phyloP scores from a whole-genome alignment of 2,113 vertebrate species.

The Capra hircus region DNA sequence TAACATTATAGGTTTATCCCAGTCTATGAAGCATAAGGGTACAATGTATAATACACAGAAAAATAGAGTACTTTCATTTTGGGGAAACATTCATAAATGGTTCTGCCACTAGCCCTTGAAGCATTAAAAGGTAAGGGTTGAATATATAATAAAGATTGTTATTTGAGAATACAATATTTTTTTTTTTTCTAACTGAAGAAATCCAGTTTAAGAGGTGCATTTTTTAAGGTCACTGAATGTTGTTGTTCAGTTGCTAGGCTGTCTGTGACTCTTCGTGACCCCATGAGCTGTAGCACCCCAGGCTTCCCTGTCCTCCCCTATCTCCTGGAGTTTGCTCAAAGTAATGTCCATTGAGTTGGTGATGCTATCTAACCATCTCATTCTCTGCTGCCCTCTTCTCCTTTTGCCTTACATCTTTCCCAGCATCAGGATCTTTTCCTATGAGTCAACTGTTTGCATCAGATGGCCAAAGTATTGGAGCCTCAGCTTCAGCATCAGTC shows the following conservation, averaged over 20 bases:
- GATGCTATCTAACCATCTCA: not conserved
- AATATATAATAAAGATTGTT: not conserved
- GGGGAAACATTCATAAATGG: not conserved
- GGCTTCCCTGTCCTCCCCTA: not conserved
- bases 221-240: not conserved
- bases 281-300: not conserved
- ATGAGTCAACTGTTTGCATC: not conserved
- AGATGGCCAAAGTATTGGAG: not conserved
- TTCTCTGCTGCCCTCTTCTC: not conserved
- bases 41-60: not conserved
- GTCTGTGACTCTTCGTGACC: not conserved
- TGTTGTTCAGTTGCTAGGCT: not conserved
- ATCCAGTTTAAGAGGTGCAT: not conserved
- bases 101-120: not conserved
- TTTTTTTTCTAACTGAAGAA: slow-evolving; percentile 10
- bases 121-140: not conserved
- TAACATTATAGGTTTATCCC: not conserved
- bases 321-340: not conserved
- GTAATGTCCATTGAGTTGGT: not conserved
- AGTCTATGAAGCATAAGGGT: not conserved
- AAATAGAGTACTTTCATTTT: not conserved
- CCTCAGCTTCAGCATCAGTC: not conserved
- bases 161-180: not conserved
- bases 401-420: not conserved
- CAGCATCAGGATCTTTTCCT: not conserved